A percentile compares a stretch with the other conserved stretches of the same genome.
Evolutionary conservation across 2,113 vertebrate species (phyloP).

Genomic region (Coptodon rendalli): DNA sequence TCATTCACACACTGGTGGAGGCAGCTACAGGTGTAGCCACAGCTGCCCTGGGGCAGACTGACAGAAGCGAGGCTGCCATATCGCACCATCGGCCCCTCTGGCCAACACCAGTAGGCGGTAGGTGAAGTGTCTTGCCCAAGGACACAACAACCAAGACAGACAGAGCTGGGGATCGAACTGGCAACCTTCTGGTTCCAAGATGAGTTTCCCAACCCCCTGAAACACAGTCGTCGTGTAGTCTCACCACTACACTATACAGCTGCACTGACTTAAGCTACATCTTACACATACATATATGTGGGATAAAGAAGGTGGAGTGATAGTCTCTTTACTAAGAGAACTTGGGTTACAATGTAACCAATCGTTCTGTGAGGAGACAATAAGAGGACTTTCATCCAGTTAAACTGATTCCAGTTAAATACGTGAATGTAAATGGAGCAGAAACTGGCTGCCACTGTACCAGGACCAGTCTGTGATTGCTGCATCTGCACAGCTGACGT

Average conservation of each 20-base stretch:
- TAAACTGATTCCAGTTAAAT: background rate
- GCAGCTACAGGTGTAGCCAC: too few species aligned
- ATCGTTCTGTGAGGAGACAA: background rate
- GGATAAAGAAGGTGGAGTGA: background rate
- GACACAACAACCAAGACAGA: too few species aligned
- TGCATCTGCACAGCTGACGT: background rate
- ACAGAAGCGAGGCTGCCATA: too few species aligned
- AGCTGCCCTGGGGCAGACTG: too few species aligned
- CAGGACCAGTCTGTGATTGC: background rate
- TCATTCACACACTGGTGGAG: too few species aligned
- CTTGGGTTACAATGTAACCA: background rate
- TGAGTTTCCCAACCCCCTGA: accelerated
- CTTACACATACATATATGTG: background rate
- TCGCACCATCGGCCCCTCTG: too few species aligned
- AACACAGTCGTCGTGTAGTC: accelerated
- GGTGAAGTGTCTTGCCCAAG: too few species aligned
- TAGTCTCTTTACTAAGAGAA: accelerated
- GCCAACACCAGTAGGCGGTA: too few species aligned
- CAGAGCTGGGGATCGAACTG: too few species aligned
- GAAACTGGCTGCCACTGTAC: background rate
- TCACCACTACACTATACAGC: background rate
- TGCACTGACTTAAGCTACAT: accelerated
- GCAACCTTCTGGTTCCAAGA: accelerated
- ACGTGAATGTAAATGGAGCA: background rate
- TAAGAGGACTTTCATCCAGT: accelerated